Percentiles rank a stretch among this genome's conserved stretches.
phyloP scores from a whole-genome alignment of 2,888 invertebrate species.

The Merodon equestris region DNA sequence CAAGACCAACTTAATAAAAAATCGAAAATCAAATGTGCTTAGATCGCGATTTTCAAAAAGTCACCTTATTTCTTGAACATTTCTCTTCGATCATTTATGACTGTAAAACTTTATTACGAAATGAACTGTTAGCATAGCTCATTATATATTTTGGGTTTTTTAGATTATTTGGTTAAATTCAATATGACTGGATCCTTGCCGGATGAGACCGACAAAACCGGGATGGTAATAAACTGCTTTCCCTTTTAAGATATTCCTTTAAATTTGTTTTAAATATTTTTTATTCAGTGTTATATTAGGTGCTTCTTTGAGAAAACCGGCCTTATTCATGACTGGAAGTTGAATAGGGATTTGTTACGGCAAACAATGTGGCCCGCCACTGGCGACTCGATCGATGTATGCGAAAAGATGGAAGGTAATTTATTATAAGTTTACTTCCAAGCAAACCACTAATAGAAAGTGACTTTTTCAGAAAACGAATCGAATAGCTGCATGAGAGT shows the following conservation, averaged over 20 bases:
- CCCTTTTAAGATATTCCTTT: not conserved
- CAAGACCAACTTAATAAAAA: too few relatives aligned
- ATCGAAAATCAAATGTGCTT: too few relatives aligned
- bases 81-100: too few relatives aligned
- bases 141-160: slow-evolving; percentile 1
- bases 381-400: slow-evolving; percentile 75
- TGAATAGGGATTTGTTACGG: slow-evolving; percentile 78
- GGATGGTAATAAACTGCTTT: slow-evolving; percentile 79
- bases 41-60: too few relatives aligned
- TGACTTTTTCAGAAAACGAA: slow-evolving; percentile 69
- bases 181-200: slow-evolving; percentile 81
- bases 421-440: too few relatives aligned
- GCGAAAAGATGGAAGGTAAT: slow-evolving; percentile 75
- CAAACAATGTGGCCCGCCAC: slow-evolving; percentile 77
- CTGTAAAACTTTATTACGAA: too few relatives aligned
- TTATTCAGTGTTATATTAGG: slow-evolving; percentile 80
- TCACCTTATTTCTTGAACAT: too few relatives aligned
- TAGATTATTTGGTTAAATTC: slow-evolving; percentile 80
- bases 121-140: not conserved
- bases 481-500: slow-evolving; percentile 80
- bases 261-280: slow-evolving; percentile 13
- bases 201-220: slow-evolving; percentile 81
- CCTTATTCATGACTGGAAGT: slow-evolving; percentile 79
- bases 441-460: too few relatives aligned
- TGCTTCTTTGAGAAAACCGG: slow-evolving; percentile 80